phyloP scores from a whole-genome alignment of 1,140 invertebrate genomes.

The Cydia amplana region DNA sequence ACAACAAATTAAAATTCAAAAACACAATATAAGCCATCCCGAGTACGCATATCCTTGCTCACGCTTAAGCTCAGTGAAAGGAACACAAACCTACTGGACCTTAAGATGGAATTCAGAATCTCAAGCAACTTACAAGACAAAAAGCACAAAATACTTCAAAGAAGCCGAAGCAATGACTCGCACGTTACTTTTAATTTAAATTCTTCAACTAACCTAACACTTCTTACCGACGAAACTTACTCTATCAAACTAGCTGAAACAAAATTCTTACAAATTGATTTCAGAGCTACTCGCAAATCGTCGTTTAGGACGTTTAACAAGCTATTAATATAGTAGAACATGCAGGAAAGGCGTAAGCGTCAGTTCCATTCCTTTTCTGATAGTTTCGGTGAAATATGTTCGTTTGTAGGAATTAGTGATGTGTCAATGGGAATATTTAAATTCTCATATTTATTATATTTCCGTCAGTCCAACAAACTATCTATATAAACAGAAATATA shows the following conservation, averaged over 20 bases:
- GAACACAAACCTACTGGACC: no score
- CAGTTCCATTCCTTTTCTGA: conserved; percentile 8
- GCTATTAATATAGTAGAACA: conserved; percentile 15
- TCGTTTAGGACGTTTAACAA: conserved; percentile 9
- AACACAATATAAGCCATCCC: no score
- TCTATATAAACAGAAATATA: no score
- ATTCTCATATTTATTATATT: not conserved
- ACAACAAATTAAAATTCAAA: no score
- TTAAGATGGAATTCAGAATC: not conserved
- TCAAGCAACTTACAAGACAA: not conserved
- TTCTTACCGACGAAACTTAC: conserved; percentile 6
- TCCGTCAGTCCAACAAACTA: no score
- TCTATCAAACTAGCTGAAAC: conserved; percentile 11
- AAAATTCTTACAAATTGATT: conserved; percentile 15
- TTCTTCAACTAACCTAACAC: not conserved
- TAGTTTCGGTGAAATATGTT: conserved; percentile 10
- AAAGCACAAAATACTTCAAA: not conserved
- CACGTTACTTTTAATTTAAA: conserved; percentile 2
- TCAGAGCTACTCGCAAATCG: not conserved
- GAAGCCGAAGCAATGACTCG: not conserved
- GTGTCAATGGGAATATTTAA: not conserved
- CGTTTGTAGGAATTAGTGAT: conserved; percentile 3
- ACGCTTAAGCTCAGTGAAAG: no score
- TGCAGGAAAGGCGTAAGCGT: not conserved
- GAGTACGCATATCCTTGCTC: no score